Evolutionary conservation across 2,888 invertebrate species (phyloP).

Genomic region (Dascillus cervinus): DNA sequence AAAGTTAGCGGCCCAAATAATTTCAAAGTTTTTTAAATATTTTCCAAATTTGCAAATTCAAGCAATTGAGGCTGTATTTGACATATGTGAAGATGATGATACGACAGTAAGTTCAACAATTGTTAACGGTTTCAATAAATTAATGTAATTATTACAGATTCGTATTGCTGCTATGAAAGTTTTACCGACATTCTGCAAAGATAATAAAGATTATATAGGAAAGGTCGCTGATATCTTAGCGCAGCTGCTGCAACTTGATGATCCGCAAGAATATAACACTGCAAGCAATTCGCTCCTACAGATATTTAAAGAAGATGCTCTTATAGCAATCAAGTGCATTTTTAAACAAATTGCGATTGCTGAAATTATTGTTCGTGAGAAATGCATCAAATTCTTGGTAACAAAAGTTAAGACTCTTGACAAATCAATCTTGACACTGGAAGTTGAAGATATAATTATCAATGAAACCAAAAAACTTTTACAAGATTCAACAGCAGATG

Average conservation of each 20-base stretch:
- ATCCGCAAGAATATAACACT: constrained; percentile 73
- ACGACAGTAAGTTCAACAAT: constrained; percentile 59
- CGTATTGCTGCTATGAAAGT: constrained; percentile 92
- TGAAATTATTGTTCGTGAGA: constrained; percentile 72
- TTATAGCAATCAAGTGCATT: constrained; percentile 51
- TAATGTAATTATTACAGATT: constrained; percentile 52
- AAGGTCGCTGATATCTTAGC: constrained; percentile 88
- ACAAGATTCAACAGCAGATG: constrained; percentile 83
- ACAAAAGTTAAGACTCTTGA: constrained; percentile 74
- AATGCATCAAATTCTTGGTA: constrained; percentile 82
- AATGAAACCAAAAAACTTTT: constrained; percentile 79
- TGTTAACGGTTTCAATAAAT: background rate
- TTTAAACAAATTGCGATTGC: constrained; percentile 54
- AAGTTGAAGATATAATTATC: constrained; percentile 78
- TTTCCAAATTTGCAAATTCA: constrained; percentile 81
- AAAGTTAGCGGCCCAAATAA: constrained; percentile 89
- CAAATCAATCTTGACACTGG: constrained; percentile 69
- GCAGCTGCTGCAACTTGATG: constrained; percentile 83
- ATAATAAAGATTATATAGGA: constrained; percentile 71
- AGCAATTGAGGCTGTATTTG: constrained; percentile 86
- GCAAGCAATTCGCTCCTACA: constrained; percentile 77
- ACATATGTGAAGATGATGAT: constrained; percentile 94
- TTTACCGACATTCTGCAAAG: constrained; percentile 79
- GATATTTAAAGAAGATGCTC: constrained; percentile 66
- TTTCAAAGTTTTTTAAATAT: constrained; percentile 87